phyloP scores from a whole-genome alignment of 2,113 vertebrate species.

The Picathartes gymnocephalus region DNA sequence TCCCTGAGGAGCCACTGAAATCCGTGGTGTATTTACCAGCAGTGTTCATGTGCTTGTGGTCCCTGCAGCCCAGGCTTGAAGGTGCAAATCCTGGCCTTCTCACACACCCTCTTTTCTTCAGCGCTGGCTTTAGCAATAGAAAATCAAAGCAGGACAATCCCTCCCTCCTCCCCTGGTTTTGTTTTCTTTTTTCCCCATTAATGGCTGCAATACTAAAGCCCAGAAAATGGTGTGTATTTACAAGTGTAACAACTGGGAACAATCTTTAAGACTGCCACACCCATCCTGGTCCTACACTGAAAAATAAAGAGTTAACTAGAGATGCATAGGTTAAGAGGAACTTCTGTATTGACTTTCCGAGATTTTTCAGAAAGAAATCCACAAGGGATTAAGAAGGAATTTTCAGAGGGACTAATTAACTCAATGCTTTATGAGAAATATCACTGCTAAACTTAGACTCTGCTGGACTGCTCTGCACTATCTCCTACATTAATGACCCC shows the following conservation, averaged over 20 bases:
- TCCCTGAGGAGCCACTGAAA: not conserved
- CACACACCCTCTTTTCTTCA: not conserved
- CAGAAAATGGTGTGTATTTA: not conserved
- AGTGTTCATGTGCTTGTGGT: not conserved
- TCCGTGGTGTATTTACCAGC: fast-evolving
- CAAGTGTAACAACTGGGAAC: not conserved
- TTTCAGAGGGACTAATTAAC: constrained; percentile 32
- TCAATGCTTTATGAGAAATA: not conserved
- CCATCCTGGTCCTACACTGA: not conserved
- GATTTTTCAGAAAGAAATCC: not conserved
- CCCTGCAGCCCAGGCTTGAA: not conserved
- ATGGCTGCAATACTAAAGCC: not conserved
- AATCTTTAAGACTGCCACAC: not conserved
- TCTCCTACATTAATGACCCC: not conserved
- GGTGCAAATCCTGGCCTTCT: not conserved
- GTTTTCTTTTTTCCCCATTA: not conserved
- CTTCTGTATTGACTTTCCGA: not conserved
- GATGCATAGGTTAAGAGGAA: not conserved
- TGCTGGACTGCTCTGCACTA: not conserved
- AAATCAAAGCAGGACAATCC: not conserved
- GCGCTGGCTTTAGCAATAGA: not conserved
- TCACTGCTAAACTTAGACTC: not conserved
- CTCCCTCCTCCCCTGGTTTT: not conserved
- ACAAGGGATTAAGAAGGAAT: not conserved
- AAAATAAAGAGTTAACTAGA: not conserved